A percentile compares a stretch with the other conserved stretches of the same genome.
phyloP scores from a whole-genome alignment of 1,140 invertebrate species.

The Druon quercuslanigerum region DNA sequence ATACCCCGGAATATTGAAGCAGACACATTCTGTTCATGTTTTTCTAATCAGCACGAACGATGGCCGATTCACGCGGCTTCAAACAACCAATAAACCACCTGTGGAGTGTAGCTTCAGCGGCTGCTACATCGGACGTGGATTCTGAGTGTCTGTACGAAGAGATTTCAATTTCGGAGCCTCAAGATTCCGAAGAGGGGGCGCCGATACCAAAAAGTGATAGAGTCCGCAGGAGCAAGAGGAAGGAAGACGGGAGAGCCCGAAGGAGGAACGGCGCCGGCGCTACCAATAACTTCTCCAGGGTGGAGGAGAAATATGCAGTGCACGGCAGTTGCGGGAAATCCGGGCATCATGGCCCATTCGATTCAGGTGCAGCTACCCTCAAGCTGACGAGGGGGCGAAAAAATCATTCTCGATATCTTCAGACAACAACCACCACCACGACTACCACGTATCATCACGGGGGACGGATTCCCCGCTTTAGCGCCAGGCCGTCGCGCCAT shows the following conservation, averaged over 20 bases:
- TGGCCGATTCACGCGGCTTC: slow-evolving; percentile 74
- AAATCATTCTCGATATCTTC: slow-evolving; percentile 66
- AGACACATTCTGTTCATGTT: slow-evolving; percentile 19
- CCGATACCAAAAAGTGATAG: slow-evolving; percentile 39
- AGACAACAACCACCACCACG: slow-evolving; percentile 65
- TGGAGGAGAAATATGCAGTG: slow-evolving; percentile 70
- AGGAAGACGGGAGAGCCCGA: slow-evolving; percentile 46
- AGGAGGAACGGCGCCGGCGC: slow-evolving; percentile 43
- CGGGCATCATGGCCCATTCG: slow-evolving; percentile 61
- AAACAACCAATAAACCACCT: slow-evolving; percentile 74
- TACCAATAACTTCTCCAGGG: slow-evolving; percentile 55
- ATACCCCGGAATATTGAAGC: background rate
- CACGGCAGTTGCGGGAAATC: slow-evolving; percentile 66
- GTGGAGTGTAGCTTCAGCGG: slow-evolving; percentile 61
- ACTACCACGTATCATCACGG: slow-evolving; percentile 63
- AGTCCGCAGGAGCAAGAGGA: slow-evolving; percentile 43
- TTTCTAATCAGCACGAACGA: slow-evolving; percentile 59
- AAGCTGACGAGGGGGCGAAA: slow-evolving; percentile 74
- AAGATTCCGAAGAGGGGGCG: slow-evolving; percentile 54
- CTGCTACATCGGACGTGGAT: slow-evolving; percentile 68
- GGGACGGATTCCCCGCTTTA: slow-evolving; percentile 52
- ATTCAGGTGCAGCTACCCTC: slow-evolving; percentile 63
- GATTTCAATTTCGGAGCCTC: slow-evolving; percentile 67
- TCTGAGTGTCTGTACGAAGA: slow-evolving; percentile 75
- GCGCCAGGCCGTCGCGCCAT: slow-evolving; percentile 62